Percentiles rank a stretch among this genome's conserved stretches.
Conservation (phyloP, 2,113 vertebrate genomes). For the Thymallus thymallus region DNA sequence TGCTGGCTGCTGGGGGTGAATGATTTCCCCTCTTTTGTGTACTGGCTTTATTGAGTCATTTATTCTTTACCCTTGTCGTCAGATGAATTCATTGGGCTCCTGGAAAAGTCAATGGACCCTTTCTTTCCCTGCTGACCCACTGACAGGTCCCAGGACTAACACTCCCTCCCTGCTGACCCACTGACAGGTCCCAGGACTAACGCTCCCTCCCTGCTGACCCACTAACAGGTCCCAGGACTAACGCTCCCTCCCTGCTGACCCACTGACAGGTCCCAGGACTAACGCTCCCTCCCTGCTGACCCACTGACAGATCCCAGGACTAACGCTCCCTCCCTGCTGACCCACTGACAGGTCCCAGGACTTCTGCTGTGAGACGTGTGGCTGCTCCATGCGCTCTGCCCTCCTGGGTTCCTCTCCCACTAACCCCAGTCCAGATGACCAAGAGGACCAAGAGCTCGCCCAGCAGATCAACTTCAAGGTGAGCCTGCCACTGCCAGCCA, state of each 20-base stretch:
- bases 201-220: too few relatives aligned
- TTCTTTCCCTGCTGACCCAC: background rate
- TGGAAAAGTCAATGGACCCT: background rate
- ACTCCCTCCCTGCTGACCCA: background rate
- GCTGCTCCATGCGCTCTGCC: constrained; percentile 83
- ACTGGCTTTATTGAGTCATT: background rate
- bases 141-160: too few relatives aligned
- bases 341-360: constrained; percentile 84
- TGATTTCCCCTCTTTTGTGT: background rate
- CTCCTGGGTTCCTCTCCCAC: constrained; percentile 84
- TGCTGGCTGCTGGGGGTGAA: background rate
- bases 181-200: constrained; percentile 89
- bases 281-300: too few relatives aligned
- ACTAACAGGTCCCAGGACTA: constrained; percentile 88
- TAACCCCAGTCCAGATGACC: constrained; percentile 80
- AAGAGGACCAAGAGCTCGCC: constrained; percentile 86
- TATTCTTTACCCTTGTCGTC: background rate
- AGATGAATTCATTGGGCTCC: background rate
- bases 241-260: background rate
- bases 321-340: background rate
- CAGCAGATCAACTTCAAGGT: constrained; percentile 98
- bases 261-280: too few relatives aligned
- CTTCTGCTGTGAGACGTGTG: constrained; percentile 91
- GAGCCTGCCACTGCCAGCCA: constrained; percentile 8
- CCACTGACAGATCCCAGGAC: too few relatives aligned